Base-by-base conservation (phyloP, 2,797 vertebrate genomes). In the Muscicapa striata region DNA sequence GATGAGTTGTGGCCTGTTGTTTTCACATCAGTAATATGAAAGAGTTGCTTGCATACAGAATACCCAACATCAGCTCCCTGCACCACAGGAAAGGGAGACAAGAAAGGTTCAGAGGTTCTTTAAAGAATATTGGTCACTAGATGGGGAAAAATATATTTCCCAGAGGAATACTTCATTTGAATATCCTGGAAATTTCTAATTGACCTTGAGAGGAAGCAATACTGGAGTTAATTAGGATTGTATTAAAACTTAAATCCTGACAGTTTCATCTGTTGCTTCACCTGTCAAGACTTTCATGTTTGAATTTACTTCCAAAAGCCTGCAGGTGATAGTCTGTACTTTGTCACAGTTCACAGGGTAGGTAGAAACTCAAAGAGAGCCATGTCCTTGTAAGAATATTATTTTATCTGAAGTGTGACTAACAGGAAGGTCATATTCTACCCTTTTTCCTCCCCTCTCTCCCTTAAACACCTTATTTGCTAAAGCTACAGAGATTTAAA, bases 401-500 rank as follows among this genome's bases (percentile, higher is more conserved):
- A 72, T 88, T 93, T 92, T 32, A 66, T 79, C 80, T 62, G 62
- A 87, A 86, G 30, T 40, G 36, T 54, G 94, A 80, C 54, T 77
- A 75, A 78, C 55, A 78, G 34, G 51, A 89, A 91, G 67, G 43
- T 84, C 79, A 69, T 16, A 72, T 30, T 84, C 67, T 73, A 90
- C 45, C 40, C 23, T 49, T 72, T 46, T 52, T 29, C 43, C 46
- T 57, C 32, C 36, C 11, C 18, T 51, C 48, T 64, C 21, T 61
- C n/a, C 12, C 67, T 91, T 67, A 51, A 83, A 87, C 34, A 54
- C 61, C 52, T 89, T 82, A 86, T 83, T 95, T 94, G 38, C 70
- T 72, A 49, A 68, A 89, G 49, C 26, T 58, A 73, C 54, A 76
- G 80, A 83, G 62, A 58, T 70, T 84, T 83, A 55, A 75, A 87